Evolutionary conservation across 2,888 invertebrate species (phyloP).

Genomic region (Strigamia transsilvanica): DNA sequence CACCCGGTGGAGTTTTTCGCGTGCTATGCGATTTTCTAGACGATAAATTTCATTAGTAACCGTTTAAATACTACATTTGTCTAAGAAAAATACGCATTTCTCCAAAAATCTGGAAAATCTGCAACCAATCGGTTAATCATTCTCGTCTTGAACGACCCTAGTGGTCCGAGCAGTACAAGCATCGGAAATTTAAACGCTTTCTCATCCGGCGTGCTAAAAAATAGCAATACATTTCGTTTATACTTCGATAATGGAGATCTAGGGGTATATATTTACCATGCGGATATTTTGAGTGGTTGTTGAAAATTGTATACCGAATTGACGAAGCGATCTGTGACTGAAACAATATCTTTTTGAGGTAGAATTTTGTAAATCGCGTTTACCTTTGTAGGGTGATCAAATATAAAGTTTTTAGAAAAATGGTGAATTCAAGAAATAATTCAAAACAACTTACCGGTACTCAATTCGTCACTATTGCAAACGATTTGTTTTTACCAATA

Average conservation of each 20-base stretch:
- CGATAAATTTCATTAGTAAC: not conserved
- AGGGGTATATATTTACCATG: no score
- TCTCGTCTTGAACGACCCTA: not conserved
- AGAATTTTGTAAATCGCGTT: not conserved
- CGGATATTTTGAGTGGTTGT: not conserved
- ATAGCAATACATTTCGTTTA: not conserved
- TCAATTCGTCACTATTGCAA: no score
- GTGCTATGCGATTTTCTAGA: not conserved
- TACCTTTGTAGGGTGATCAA: not conserved
- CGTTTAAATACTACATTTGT: not conserved
- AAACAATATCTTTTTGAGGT: not conserved
- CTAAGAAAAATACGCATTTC: not conserved
- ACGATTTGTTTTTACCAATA: no score
- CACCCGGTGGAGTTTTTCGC: not conserved
- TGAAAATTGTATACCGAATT: not conserved
- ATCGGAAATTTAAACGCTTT: not conserved
- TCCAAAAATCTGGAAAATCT: constrained; percentile 13
- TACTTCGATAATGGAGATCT: no score
- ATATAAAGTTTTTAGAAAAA: no score
- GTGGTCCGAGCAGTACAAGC: not conserved
- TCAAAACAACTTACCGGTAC: no score
- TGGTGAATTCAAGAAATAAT: no score
- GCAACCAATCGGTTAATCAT: not conserved
- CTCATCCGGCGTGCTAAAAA: not conserved
- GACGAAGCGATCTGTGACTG: constrained; percentile 16